Evolutionary conservation across 2,888 invertebrate species (phyloP), one percentile per base, ranked within the genome.

Genomic region (Drosophila imparisetae): DNA sequence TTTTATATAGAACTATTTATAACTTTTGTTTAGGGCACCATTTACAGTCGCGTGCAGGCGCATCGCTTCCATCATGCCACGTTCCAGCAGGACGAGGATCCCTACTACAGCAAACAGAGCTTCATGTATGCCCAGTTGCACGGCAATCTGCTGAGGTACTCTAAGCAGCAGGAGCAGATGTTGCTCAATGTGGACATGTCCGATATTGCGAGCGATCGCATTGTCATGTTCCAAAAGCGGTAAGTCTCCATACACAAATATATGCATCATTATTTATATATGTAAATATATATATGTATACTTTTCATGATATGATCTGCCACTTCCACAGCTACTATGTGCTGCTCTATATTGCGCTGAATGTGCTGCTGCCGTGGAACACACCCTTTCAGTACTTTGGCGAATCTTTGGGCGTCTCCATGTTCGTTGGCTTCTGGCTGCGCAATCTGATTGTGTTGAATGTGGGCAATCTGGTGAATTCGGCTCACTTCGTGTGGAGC

Each of bases 11-110:
- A 11, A 21, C 2, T 21, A 11, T 11, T 29, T 29, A 29, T 40
- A 38, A 40, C 2, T 18, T 38, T 32, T 4, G 10, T 15, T 24
- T 90, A 97, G 97, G 97, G 98, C 71, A 93, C 96, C 18, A 95
- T 98, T 82, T 96, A 97, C 92, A 95, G 96, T 83, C 98, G 98
- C 97, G 97, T 96, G 0, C 94, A 95, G 63, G 94, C 95, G 72
- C 98, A 98, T 92, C 94, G 98, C 60, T 93, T 97, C 15, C 97
- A 98, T 86, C 98, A 98, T 91, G 95, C 95, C 66, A 95, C 95
- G 90, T 96, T 96, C 75, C 95, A 95, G 18, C 96, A 97, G 0
- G 95, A 95, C 40, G 94, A 95, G 59, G 98, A 98, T 92, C 97
- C 97, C 0, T 97, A 95, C 92, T 96, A 97, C 91, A 95, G 96